Base-by-base conservation (phyloP, 2,797 vertebrate genomes). In the Benthosema pterotum region DNA sequence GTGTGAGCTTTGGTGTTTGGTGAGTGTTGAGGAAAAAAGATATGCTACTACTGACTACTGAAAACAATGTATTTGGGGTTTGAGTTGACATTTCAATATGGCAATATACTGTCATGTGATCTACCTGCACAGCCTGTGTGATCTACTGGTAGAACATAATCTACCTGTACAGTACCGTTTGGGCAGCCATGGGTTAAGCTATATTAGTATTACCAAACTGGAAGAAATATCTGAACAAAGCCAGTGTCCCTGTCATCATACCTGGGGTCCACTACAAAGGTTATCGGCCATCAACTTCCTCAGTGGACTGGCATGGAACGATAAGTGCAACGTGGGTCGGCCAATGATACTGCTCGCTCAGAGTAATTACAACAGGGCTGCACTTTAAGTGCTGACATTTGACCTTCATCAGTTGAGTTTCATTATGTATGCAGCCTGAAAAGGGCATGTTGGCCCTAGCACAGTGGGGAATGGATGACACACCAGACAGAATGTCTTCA, bases 201-300 rank as follows among this genome's bases (percentile, higher is more conserved):
- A 46, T 46, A 46, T 46, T n/a, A 46, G 1, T 18, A 50, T 32
- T 45, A 43, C 22, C 18, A 49, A 25, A 53, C 19, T 4, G 45
- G 9, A 45, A 14, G 60, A 71, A 66, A 59, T 65, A 65, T 66
- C 25, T 17, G 16, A n/a, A 45, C n/a, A 13, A 43, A 71, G 63
- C 47, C 61, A 70, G 69, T 42, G 50, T 14, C 58, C 51, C 57
- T 57, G 55, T 69, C 19, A 63, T 69, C 19, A 63, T 64, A 60
- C 52, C 58, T 61, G 53, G 61, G 51, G 51, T 74, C 14, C 54
- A 60, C 74, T 71, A 62, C 63, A 63, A 85, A 79, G 77, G 82
- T 86, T 83, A 80, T 84, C 82, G 67, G 73, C 67, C 70, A 74
- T 67, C 72, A 64, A 38, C 52, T 12, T 28, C 28, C 72, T 60